Percentiles rank a stretch among this genome's conserved stretches.
These are phyloP conservation scores for Leucoraja erinaceus DNA, from an alignment of 2,113 vertebrate genomes.

Conservation along the genomic window DNA sequence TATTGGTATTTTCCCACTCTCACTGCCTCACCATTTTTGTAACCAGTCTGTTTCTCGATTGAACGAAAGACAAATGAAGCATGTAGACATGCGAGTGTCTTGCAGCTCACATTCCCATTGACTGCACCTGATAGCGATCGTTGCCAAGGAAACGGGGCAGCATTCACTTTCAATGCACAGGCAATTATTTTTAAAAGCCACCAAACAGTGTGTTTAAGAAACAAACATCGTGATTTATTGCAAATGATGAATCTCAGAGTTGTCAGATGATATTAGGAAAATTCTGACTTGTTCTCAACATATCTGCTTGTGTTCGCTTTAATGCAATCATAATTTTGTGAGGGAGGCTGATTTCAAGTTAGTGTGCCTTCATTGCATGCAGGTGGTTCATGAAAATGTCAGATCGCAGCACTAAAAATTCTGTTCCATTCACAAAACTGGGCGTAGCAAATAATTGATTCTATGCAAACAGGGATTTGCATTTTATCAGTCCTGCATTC, in stretches of 20 bases:
- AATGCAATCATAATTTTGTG: neutral
- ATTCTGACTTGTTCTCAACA: neutral
- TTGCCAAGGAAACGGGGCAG: slow-evolving; percentile 7
- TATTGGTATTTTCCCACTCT: neutral
- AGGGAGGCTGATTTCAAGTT: neutral
- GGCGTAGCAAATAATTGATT: neutral
- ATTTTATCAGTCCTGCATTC: neutral
- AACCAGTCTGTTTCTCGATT: neutral
- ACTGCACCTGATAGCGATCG: neutral
- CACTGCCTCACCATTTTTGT: neutral
- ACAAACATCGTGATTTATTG: neutral
- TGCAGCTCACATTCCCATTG: neutral
- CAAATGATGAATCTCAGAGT: neutral
- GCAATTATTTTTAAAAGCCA: slow-evolving; percentile 17
- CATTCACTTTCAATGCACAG: neutral
- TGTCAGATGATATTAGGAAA: neutral
- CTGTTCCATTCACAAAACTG: neutral
- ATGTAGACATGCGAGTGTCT: neutral
- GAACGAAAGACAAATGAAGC: neutral
- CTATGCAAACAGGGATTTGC: neutral
- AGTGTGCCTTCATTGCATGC: neutral
- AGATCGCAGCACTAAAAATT: neutral
- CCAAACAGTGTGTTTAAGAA: neutral
- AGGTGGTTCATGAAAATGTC: neutral
- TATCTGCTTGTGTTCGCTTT: neutral